These are phyloP conservation scores for Chrysolina haemoptera DNA, from an alignment of 2,888 invertebrate genomes.

Conservation along the genomic window DNA sequence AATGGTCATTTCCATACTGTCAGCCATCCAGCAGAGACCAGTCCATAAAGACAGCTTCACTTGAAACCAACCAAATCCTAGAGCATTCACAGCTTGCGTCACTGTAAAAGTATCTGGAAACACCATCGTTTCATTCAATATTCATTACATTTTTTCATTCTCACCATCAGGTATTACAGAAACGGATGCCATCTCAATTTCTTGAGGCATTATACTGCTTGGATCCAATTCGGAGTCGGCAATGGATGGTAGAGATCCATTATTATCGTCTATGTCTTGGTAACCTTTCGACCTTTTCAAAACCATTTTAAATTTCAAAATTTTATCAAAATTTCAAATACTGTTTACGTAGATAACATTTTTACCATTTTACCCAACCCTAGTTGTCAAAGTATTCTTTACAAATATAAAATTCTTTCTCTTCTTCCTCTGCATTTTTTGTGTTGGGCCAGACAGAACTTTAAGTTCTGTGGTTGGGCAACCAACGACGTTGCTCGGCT, in stretches of 20 bases:
- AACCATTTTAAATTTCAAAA: conserved; percentile 61
- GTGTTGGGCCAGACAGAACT: too few species aligned
- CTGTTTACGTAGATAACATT: conserved; percentile 41
- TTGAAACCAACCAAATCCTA: conserved; percentile 93
- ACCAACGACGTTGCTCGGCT: too few species aligned
- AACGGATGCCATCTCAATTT: conserved; percentile 85
- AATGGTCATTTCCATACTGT: conserved; percentile 99
- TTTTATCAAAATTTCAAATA: conserved; percentile 21
- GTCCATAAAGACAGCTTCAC: conserved; percentile 88
- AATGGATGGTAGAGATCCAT: conserved; percentile 58
- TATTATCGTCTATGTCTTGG: conserved; percentile 75
- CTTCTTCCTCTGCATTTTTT: too few species aligned
- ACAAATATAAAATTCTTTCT: too few species aligned
- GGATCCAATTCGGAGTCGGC: conserved; percentile 70
- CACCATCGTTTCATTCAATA: not conserved
- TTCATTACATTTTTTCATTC: conserved; percentile 32
- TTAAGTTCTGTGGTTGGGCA: too few species aligned
- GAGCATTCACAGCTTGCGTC: conserved; percentile 87
- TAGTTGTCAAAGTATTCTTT: conserved; percentile 20
- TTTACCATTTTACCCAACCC: conserved; percentile 26
- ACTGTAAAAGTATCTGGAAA: conserved; percentile 87
- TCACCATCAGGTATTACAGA: conserved; percentile 86
- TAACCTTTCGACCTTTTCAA: conserved; percentile 75
- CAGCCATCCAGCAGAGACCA: conserved; percentile 95
- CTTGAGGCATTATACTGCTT: conserved; percentile 72